Evolutionary conservation across 2,888 invertebrate species (phyloP), one percentile per base, ranked within the genome.

Genomic region (Linnaemya vulpina): DNA sequence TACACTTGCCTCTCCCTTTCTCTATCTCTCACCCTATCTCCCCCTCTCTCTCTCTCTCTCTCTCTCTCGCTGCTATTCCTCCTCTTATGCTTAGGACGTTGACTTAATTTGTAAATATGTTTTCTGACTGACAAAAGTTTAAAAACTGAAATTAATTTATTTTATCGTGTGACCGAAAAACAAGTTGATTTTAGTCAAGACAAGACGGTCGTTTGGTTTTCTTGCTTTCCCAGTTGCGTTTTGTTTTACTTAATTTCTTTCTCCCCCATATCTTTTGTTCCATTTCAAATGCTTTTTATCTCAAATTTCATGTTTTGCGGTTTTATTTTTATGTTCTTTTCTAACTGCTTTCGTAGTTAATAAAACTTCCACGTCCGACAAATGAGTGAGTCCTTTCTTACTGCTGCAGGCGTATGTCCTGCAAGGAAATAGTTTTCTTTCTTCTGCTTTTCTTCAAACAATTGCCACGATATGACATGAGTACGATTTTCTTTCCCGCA

Each of bases 141-240:
- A 30, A 5, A 30, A 30, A 30, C 30, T 15, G 46, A 73, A 46
- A 73, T 60, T 73, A 68, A 67, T 68, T 76, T 58, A 67, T 67
- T 76, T 67, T 76, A 76, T 76, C 58, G 38, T 58, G 30, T 49
- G 38, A 58, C 58, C 38, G 25, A 8, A 76, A 76, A 67, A 38
- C 22, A 67, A 58, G 46, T 76, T 49, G 10, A 68, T 76, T 76
- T 76, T 58, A 49, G 46, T 68, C 46, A 58, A 43, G 4, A 40
- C 40, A 40, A 40, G 40, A 40, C 40, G 3, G 49, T 43, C 30
- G 30, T n/a, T 30, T 30, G 5, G 30, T 30, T 30, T 30, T 30
- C 30, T 5, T 30, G 2, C 30, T 30, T 30, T 30, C 30, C 5
- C 30, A 30, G 30, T 30, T 30, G 2, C 5, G 5, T 30, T 30